Conservation (phyloP, 2,797 vertebrate genomes). For the Argya squamiceps region DNA sequence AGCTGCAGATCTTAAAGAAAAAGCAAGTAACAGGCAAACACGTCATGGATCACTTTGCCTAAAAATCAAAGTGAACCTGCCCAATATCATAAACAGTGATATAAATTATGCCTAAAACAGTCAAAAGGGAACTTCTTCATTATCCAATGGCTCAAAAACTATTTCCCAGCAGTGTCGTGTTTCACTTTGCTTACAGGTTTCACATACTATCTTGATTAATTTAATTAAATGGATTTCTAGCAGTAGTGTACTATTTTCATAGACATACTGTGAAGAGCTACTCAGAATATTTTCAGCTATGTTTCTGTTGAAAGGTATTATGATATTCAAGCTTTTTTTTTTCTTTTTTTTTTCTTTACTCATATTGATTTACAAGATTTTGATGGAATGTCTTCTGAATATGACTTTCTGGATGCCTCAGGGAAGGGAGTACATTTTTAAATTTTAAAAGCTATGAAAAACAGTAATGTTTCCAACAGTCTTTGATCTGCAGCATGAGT, state of each 20-base stretch:
- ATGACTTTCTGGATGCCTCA: background rate
- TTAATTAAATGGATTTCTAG: background rate
- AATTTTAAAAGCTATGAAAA: background rate
- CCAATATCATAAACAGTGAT: background rate
- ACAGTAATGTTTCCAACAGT: background rate
- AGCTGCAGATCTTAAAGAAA: background rate
- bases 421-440: background rate
- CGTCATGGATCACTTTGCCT: background rate
- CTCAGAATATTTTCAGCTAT: background rate
- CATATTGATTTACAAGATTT: background rate
- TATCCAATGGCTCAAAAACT: background rate
- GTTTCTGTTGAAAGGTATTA: background rate
- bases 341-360: background rate
- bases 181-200: background rate
- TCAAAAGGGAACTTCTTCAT: background rate
- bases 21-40: background rate
- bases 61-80: background rate
- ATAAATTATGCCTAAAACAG: background rate
- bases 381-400: background rate
- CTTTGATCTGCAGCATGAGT: background rate
- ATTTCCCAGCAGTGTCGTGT: background rate
- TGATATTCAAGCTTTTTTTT: too few species aligned
- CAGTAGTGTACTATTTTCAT: background rate
- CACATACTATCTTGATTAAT: background rate
- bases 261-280: background rate